These are phyloP conservation scores for Telmatherina bonti DNA, from an alignment of 2,797 vertebrate genomes.

Conservation along the genomic window DNA sequence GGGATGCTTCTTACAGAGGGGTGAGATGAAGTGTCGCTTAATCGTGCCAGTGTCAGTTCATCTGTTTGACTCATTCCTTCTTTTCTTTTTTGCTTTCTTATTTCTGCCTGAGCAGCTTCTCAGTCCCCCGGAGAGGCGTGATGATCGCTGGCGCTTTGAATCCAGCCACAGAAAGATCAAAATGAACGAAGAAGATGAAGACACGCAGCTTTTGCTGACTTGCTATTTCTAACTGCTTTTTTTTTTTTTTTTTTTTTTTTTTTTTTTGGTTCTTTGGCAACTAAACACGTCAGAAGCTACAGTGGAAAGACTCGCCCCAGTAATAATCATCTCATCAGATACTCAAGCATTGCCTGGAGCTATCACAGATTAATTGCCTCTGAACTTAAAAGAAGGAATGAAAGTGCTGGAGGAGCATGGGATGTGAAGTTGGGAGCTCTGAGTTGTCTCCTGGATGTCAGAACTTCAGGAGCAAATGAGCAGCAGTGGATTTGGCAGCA, in stretches of 20 bases:
- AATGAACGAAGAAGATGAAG: slow-evolving; percentile 8
- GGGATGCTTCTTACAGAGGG: slow-evolving; percentile 21
- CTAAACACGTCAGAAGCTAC: slow-evolving; percentile 12
- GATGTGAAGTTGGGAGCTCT: slow-evolving; percentile 40
- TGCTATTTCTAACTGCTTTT: slow-evolving; percentile 26
- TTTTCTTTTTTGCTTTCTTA: slow-evolving; percentile 25
- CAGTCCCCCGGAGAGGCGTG: slow-evolving; percentile 7
- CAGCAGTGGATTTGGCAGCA: slow-evolving; percentile 51
- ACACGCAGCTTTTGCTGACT: slow-evolving; percentile 35
- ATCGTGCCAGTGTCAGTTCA: slow-evolving; percentile 51
- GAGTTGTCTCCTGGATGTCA: slow-evolving; percentile 38
- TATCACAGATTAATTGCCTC: slow-evolving; percentile 34
- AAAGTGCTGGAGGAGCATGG: slow-evolving; percentile 65
- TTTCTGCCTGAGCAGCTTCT: slow-evolving; percentile 47
- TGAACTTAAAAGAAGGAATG: neutral
- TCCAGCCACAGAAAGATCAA: neutral
- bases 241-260: no score
- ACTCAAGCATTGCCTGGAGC: slow-evolving; percentile 14
- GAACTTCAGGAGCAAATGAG: slow-evolving; percentile 72
- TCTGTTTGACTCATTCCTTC: slow-evolving; percentile 42
- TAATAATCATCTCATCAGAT: slow-evolving; percentile 36
- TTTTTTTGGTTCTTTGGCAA: slow-evolving; percentile 3
- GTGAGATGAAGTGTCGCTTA: slow-evolving; percentile 47
- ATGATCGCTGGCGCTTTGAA: slow-evolving; percentile 13
- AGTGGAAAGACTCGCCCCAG: slow-evolving; percentile 6